Evolutionary conservation across 1,140 invertebrate species (phyloP).

Genomic region (Antheraea pernyi): DNA sequence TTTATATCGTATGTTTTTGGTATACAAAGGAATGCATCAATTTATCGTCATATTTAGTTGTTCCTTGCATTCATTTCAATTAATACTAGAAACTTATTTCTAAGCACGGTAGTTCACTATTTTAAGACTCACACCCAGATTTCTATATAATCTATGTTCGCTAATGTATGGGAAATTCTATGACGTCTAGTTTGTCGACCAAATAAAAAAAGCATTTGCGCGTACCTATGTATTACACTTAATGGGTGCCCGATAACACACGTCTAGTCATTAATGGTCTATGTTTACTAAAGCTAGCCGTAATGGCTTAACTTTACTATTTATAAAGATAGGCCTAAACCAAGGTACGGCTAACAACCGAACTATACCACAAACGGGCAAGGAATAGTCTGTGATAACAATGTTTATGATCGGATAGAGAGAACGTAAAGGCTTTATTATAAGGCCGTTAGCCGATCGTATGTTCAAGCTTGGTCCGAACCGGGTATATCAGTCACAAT

Average conservation of each 20-base stretch:
- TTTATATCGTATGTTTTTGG: too few species aligned
- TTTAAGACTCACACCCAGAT: too few species aligned
- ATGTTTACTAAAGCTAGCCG: not conserved
- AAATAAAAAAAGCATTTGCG: too few species aligned
- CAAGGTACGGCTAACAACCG: not conserved
- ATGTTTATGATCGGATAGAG: not conserved
- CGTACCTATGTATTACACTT: too few species aligned
- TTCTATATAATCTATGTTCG: too few species aligned
- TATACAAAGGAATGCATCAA: too few species aligned
- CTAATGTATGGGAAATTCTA: too few species aligned
- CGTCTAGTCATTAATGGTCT: not conserved
- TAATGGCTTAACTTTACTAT: not conserved
- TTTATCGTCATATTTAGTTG: too few species aligned
- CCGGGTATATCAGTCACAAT: conserved; percentile 69
- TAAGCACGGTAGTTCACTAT: too few species aligned
- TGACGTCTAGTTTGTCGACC: too few species aligned
- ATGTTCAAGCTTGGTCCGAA: conserved; percentile 34
- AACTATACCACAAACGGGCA: not conserved
- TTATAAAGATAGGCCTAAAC: not conserved
- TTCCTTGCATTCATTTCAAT: too few species aligned
- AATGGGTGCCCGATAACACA: not conserved
- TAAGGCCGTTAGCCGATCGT: conserved; percentile 7
- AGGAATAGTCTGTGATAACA: not conserved
- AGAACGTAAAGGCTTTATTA: conserved; percentile 12
- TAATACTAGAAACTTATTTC: too few species aligned